Evolutionary conservation across 2,113 vertebrate genomes (phyloP), one percentile per base, ranked within the genome.

Genomic region (Psilopsiagon aurifrons): DNA sequence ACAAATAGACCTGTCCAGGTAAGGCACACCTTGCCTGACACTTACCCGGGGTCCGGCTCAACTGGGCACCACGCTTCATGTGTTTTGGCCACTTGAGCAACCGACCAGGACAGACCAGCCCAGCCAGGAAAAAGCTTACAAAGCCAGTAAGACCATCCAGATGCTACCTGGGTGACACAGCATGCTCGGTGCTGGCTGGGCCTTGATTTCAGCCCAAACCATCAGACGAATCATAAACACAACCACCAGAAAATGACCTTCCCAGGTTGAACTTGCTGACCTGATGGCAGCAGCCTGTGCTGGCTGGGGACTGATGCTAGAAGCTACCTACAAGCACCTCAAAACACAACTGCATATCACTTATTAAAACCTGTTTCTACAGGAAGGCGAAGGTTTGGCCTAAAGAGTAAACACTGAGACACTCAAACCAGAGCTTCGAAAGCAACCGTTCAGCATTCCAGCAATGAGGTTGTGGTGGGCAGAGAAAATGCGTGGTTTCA

Each of bases 1-100:
- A 80, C 44, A 10, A 5, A 55, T 31, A 88, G 55, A 47, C 43
- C 44, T 33, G 37, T 11, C 9, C 39, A 39, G 80, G 51, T 27
- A 29, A 76, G 20, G 35, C 71, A 67, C 19, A 13, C 2, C 39
- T 19, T 3, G 28, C 31, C 9, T 10, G 23, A 64, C 37, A 35
- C 76, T 29, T 2, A 46, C 37, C 51, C 57, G 22, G 67, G 43
- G 67, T 11, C 60, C 33, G 46, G 83, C 1, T 52, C 29, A 79
- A 57, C 22, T 1, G 4, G 14, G 60, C 57, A 59, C 33, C 13
- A 24, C 2, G 2, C 10, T 46, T 64, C 2, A 19, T 6, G 3
- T 28, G 11, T 39, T 75, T 16, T 39, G 25, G 43, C 28, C 27
- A 9, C 77, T 47, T 37, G 23, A 59, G n/a, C 52, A 35, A 59